Evolutionary conservation across 2,113 vertebrate species (phyloP), one percentile per base, ranked within the genome.

Genomic region (Oncorhynchus kisutch): DNA sequence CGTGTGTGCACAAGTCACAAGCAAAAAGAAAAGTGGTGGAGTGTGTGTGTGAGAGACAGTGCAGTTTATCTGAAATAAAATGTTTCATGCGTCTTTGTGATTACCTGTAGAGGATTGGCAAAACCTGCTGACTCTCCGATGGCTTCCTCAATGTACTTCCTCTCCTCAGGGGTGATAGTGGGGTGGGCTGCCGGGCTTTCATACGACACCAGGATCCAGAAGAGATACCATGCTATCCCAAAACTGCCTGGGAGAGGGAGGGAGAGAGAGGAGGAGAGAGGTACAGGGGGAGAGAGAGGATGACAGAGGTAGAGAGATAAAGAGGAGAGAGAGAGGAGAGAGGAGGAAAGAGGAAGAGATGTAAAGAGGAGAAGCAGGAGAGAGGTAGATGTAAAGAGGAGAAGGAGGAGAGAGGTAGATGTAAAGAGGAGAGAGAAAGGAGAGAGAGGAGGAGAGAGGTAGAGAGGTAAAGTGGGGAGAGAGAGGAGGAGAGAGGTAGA

Each of bases 151-250:
- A 99, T 99, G 93, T 99, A 99, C 86, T 95, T 96, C 76, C 95
- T 95, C 88, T 99, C 97, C 92, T 99, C 97, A 20, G 96, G 94
- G 54, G 96, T 90, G 90, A 99, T 99, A 0, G 98, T 99, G 70
- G 98, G 98, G 73, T 99, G 98, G 31, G 87, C 95, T 74, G 97
- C 97, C 16, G 97, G 98, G 86, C 98, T 99, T 90, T 99, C 97
- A 5, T 99, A 99, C 1, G 98, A 99, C 84, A 99, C 97, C 92
- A 99, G 92, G 87, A 99, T 88, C 98, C 97, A 99, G 90, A 99
- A 99, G 90, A 99, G 91, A 82, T 99, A 99, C 98, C 98, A 99
- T 83, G 97, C 92, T 92, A 99, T 95, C 81, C 98, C 98, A 92
- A 99, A 95, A 60, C 94, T 94, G 88, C 98, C 98, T 97, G 88